Base-by-base conservation (phyloP, 2,888 invertebrate genomes). In the Stomorhina lunata region DNA sequence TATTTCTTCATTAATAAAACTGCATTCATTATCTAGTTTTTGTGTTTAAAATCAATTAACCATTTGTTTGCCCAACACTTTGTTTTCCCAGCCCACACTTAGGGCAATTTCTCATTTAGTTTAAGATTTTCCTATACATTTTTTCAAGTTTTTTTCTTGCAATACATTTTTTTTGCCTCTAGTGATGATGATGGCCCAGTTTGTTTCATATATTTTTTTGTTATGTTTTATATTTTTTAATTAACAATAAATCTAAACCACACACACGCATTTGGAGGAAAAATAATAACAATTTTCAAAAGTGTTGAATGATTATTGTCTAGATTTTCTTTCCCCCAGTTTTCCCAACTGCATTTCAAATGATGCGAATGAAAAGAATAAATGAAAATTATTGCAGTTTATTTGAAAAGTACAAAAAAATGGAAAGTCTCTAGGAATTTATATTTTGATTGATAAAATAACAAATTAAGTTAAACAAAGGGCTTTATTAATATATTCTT, bases 281-380 rank as follows among this genome's bases (percentile, higher is more conserved):
- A n/a, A n/a, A 48, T 53, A 48, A 40, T 57, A 69, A 37, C 55
- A 65, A 66, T 68, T 76, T 43, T 40, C 55, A 27, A 69, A 57
- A 82, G 75, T 76, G 78, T 65, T 73, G 78, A 81, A 61, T 81
- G 73, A 81, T 81, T 63, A 69, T 81, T 78, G 63, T 80, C 43
- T 77, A 17, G 43, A 48, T 34, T 17, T 37, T 2, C 32, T 43
- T 32, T 65, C 17, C n/a, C n/a, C n/a, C 17, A 29, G 22, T 15
- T 65, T 12, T 59, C n/a, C n/a, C n/a, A n/a, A n/a, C n/a, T n/a
- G n/a, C n/a, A n/a, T n/a, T n/a, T n/a, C 55, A 71, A 53, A 72
- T 65, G 71, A 53, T 55, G 34, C 27, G 68, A 5, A 22, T 53
- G 2, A 55, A n/a, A 43, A 12, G 17, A 68, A 50, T 27, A 43